Base-by-base conservation (phyloP, 2,888 invertebrate species). In the Drosophila longiperda region DNA sequence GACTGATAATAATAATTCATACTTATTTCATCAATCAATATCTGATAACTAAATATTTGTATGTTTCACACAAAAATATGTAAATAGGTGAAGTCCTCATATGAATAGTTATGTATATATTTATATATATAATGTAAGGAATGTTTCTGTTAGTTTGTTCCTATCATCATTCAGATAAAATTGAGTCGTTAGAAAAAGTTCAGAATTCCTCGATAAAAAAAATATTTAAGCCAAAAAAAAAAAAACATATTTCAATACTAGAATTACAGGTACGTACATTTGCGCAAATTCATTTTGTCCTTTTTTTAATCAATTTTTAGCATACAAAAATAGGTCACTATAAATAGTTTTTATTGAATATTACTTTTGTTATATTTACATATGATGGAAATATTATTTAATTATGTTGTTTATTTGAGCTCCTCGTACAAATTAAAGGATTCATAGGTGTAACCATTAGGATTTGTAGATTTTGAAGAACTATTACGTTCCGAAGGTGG, bases 361-460 rank as follows among this genome's bases (percentile, higher is more conserved):
- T 60, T 38, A 32, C 52, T 17, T 38, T 38, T 32, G 23, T 3
- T 26, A 49, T 38, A 42, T n/a, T 34, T 36, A 11, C 15, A 12
- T 26, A 26, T 29, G 48, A 15, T 32, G 36, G 9, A 49, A 49
- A 29, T 29, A 26, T 7, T 23, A 17, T 17, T 45, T 45, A 45
- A 15, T 45, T 15, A 23, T 1, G 1, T 23, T 6, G 3, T n/a
- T 64, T 15, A 49, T 17, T 59, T 26, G 3, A 87, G 71, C 36
- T 87, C 82, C 55, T 90, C 87, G 32, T 90, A 87, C 40, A 87
- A 11, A 33, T 87, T 80, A 8, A 87, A 55, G 11, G 75, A 66
- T 54, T 89, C 87, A 49, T 87, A 87, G 5, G 49, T 61, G 23
- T 77, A 33, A 0, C 29, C 34, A n/a, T 52, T 50, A 1, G 65